Percentiles rank a stretch among this genome's conserved stretches.
Evolutionary conservation across 2,113 vertebrate genomes (phyloP).

Genomic region (Zingel zingel): DNA sequence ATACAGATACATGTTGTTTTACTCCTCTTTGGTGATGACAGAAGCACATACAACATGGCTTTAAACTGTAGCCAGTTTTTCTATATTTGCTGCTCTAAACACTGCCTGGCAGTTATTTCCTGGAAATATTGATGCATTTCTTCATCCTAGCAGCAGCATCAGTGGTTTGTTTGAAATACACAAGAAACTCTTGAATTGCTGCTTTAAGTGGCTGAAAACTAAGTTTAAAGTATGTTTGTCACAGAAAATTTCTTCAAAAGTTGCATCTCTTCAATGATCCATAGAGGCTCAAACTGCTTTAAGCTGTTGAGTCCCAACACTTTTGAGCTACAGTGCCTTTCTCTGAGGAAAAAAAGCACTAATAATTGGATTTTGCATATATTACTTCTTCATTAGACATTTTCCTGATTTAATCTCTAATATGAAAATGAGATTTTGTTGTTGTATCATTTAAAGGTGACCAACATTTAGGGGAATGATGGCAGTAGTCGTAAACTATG

Average conservation of each 20-base stretch:
- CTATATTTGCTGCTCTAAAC: constrained; percentile 7
- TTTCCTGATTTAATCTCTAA: neutral
- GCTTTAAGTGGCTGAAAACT: constrained; percentile 22
- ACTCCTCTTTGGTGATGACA: neutral
- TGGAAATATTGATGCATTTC: constrained; percentile 13
- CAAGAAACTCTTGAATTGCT: constrained; percentile 17
- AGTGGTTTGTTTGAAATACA: constrained; percentile 35
- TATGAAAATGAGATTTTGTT: neutral
- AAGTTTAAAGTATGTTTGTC: constrained; percentile 23
- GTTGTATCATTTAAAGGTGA: neutral
- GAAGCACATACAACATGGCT: neutral
- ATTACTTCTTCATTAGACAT: neutral
- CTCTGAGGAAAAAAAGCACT: rapidly evolving
- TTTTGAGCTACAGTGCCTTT: neutral
- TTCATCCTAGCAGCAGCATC: constrained; percentile 1
- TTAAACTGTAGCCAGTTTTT: neutral
- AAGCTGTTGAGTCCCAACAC: neutral
- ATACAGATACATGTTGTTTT: neutral
- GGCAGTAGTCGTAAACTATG: neutral
- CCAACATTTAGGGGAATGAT: neutral
- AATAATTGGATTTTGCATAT: neutral
- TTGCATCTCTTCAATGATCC: constrained; percentile 15
- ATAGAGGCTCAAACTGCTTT: constrained; percentile 10
- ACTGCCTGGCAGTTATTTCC: neutral
- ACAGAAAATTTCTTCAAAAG: constrained; percentile 16